Evolutionary conservation across 2,888 invertebrate genomes (phyloP), one percentile per base, ranked within the genome.

Genomic region (Platycnemis pennipes): DNA sequence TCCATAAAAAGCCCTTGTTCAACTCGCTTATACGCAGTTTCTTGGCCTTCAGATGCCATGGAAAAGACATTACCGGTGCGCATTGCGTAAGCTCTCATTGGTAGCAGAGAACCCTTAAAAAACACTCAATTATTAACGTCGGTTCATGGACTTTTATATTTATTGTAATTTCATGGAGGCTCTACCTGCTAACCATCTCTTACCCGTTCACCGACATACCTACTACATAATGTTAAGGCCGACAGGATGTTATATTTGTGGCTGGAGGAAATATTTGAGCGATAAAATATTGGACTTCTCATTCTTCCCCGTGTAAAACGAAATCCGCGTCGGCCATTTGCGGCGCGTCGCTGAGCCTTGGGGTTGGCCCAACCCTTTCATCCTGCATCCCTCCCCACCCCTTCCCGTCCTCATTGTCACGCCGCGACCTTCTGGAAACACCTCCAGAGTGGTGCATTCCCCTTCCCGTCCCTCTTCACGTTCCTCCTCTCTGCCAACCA

Each of bases 251-350:
- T 77, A 16, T 77, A 11, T 77, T 77, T 37, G 31, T 37, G 2
- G 31, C 2, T 13, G 77, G 77, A 31, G 13, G 37, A 11, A 16
- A 77, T 37, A 77, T 37, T 31, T 4, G 37, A 37, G 37, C 77
- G 77, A 37, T 77, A 37, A 77, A 77, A 37, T 77, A 77, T 77
- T 37, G 31, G 31, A 3, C 77, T 31, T 77, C 31, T 37, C 31
- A 37, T 77, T 77, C 37, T 37, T 16, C 22, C 2, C 31, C 16
- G 31, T 31, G n/a, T 37, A 22, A n/a, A 87, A 37, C 89, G 37
- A 53, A 89, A 89, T 63, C 63, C 63, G 63, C 53, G 91, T 42
- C 91, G 63, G 91, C 91, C 91, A 91, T 91, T 91, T 91, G 91
- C 91, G 91, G 91, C 53, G 11, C 42, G 31, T 37, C 89, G 56